Percentiles rank a stretch among this genome's conserved stretches.
Conservation (phyloP, 2,113 vertebrate species). For the Brachypodius melanocephalos region DNA sequence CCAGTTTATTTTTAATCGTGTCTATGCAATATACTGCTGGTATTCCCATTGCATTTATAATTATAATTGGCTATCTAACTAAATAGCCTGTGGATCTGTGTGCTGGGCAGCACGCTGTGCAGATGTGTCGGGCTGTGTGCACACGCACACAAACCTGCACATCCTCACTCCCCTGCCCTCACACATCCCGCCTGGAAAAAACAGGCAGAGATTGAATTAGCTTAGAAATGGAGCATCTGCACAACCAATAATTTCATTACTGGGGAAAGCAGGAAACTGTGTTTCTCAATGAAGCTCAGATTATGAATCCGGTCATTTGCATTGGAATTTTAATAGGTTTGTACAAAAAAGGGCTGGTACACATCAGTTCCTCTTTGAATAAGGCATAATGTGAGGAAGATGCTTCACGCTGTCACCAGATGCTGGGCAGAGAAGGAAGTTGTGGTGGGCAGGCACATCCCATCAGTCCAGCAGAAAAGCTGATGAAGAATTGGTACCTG, state of each 20-base stretch:
- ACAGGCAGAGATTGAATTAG: constrained; percentile 45
- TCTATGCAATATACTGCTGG: not conserved
- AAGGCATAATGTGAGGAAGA: not conserved
- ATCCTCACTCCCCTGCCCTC: constrained; percentile 8
- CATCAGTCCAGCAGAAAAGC: not conserved
- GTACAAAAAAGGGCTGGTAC: constrained; percentile 45
- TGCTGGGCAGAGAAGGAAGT: not conserved
- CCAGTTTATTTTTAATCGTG: constrained; percentile 51
- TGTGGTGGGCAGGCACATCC: not conserved
- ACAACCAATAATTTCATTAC: constrained; percentile 62
- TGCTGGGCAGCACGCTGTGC: not conserved
- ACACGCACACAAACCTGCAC: not conserved
- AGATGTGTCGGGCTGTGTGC: not conserved
- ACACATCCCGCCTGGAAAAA: not conserved
- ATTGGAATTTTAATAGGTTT: constrained; percentile 66
- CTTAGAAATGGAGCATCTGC: constrained; percentile 64
- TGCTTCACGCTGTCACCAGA: not conserved
- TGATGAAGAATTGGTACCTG: not conserved
- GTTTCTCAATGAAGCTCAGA: constrained; percentile 66
- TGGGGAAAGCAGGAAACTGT: constrained; percentile 60
- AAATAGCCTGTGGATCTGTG: not conserved
- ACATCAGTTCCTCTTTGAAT: constrained; percentile 32
- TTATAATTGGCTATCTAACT: constrained; percentile 51
- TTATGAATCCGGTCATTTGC: constrained; percentile 65
- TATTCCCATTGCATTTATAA: constrained; percentile 49